These are phyloP conservation scores for Ochlodes sylvanus DNA, from an alignment of 2,888 invertebrate genomes.

Conservation along the genomic window DNA sequence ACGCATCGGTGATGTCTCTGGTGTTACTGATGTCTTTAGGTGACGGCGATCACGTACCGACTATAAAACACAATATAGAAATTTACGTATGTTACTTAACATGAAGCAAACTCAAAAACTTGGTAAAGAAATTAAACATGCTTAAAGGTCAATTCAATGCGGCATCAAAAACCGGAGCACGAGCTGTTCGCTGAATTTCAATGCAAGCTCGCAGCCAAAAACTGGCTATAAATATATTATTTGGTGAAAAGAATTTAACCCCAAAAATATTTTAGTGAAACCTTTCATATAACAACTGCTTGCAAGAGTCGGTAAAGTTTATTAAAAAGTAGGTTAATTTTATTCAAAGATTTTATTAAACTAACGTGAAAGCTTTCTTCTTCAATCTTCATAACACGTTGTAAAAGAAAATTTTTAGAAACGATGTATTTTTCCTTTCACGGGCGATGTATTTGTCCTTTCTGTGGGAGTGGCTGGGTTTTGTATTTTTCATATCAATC, in stretches of 20 bases:
- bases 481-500: too few species aligned
- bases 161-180: neutral
- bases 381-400: neutral
- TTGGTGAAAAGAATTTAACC: neutral
- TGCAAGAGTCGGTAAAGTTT: neutral
- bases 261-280: constrained; percentile 12
- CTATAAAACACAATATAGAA: too few species aligned
- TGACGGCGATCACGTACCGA: too few species aligned
- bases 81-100: too few species aligned
- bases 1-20: too few species aligned
- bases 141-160: neutral
- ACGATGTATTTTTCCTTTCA: too few species aligned
- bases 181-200: constrained; percentile 1
- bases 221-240: constrained; percentile 9
- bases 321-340: neutral
- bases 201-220: constrained; percentile 4
- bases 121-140: neutral
- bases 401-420: neutral
- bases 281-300: neutral
- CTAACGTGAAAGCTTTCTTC: neutral
- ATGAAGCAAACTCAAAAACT: neutral
- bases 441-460: too few species aligned
- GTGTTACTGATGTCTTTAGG: too few species aligned
- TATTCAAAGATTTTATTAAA: neutral
- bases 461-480: too few species aligned